Evolutionary conservation across 2,113 vertebrate genomes (phyloP).

Genomic region (Menidia beryllina): DNA sequence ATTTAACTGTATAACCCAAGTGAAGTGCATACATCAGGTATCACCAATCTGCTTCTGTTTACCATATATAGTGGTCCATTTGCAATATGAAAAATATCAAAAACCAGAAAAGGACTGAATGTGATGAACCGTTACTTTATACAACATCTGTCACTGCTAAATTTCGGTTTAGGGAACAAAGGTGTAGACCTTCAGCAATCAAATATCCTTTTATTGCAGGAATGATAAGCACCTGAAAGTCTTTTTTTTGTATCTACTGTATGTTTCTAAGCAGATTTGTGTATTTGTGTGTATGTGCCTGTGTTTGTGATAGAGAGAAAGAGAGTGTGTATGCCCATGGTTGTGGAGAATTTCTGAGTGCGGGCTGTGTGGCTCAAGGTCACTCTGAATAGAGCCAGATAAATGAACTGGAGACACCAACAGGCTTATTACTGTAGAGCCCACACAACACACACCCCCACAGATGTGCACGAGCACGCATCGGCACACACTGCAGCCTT

Average conservation of each 20-base stretch:
- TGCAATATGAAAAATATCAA: constrained; percentile 12
- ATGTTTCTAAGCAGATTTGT: background rate
- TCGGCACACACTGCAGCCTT: constrained; percentile 36
- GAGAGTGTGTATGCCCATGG: background rate
- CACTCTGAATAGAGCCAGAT: constrained; percentile 63
- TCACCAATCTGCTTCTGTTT: constrained; percentile 20
- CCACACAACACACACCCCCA: constrained; percentile 9
- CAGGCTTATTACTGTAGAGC: constrained; percentile 67
- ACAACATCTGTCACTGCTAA: constrained; percentile 22
- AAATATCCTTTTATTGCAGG: background rate
- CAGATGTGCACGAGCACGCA: constrained; percentile 1
- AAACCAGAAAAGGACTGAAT: background rate
- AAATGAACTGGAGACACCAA: constrained; percentile 66
- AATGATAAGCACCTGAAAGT: constrained; percentile 9
- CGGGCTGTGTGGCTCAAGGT: constrained; percentile 61
- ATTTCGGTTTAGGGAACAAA: constrained; percentile 10
- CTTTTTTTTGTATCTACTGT: too few relatives aligned
- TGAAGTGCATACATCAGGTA: constrained; percentile 36
- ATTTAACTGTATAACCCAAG: constrained; percentile 7
- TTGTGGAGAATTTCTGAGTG: constrained; percentile 39
- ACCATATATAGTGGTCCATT: constrained; percentile 20
- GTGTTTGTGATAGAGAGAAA: background rate
- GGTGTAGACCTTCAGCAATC: background rate
- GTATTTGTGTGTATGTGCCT: constrained; percentile 12
- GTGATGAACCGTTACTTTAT: constrained; percentile 1